Evolutionary conservation across 2,888 invertebrate genomes (phyloP), one percentile per base, ranked within the genome.

Genomic region (Caenorhabditis sp.): DNA sequence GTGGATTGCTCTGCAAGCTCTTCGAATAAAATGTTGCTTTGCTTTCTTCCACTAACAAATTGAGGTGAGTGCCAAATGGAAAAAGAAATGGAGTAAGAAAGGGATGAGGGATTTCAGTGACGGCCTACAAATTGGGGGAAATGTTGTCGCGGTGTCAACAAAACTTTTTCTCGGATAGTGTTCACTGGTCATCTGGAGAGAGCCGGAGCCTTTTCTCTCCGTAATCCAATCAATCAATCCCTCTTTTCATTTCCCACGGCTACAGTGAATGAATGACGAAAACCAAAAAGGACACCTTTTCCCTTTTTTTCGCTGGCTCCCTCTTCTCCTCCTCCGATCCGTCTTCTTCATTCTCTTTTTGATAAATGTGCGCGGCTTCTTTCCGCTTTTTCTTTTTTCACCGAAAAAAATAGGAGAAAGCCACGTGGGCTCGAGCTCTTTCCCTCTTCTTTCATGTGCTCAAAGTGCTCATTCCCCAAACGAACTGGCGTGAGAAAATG

Each of bases 261-360:
- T 30, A 5, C 24, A 45, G 17, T 45, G 17, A 11, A 15, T 45
- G 5, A 7, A 24, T 45, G 45, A 24, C 24, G 8, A 22, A 20
- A 45, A 45, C 45, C 45, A 20, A 20, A 45, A 45, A 45, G 45
- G 45, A 45, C 45, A 45, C 45, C 22, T 20, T 46, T 43, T 7
- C 35, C 35, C 9, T 13, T 35, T n/a, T n/a, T n/a, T n/a, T n/a
- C n/a, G n/a, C n/a, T n/a, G n/a, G n/a, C n/a, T n/a, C n/a, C n/a
- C 37, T 37, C 13, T 41, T 7, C 11, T 11, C 37, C n/a, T n/a
- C n/a, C 41, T 6, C 41, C 41, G 41, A 41, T 41, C 20, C 41
- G 41, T 41, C 41, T 41, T 41, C 41, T 41, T 41, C 41, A 41
- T 15, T 17, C 17, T n/a, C n/a, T n/a, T n/a, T n/a, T 15, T 41